Percentiles rank a stretch among this genome's conserved stretches.
phyloP scores from a whole-genome alignment of 2,113 vertebrate species.

The Ranitomeya imitator region DNA sequence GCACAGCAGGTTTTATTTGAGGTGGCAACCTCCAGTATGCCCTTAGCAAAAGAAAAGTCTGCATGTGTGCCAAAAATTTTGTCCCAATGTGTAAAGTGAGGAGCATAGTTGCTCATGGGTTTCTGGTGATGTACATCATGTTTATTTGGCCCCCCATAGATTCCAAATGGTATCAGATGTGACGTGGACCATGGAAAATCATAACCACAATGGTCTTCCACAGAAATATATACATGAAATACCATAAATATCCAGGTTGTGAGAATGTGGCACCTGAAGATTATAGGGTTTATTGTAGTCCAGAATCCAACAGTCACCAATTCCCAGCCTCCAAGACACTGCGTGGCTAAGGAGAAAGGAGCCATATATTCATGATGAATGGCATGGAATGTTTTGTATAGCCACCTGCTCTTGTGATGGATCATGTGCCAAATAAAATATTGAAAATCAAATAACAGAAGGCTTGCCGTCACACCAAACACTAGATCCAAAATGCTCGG shows the following conservation, averaged over 20 bases:
- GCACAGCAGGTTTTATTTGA: slow-evolving; percentile 53
- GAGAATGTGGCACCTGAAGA: slow-evolving; percentile 73
- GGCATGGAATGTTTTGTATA: slow-evolving; percentile 70
- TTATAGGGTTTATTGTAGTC: slow-evolving; percentile 65
- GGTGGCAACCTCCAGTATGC: slow-evolving; percentile 20
- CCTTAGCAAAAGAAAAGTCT: slow-evolving; percentile 42
- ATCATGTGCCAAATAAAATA: slow-evolving; percentile 75
- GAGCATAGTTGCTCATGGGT: slow-evolving; percentile 71
- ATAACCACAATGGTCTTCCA: slow-evolving; percentile 81
- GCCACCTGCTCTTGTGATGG: slow-evolving; percentile 62
- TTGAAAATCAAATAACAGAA: slow-evolving; percentile 76
- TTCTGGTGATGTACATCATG: slow-evolving; percentile 73
- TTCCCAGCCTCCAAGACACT: slow-evolving; percentile 70
- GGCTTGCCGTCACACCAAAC: slow-evolving; percentile 66
- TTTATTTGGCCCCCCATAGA: slow-evolving; percentile 72
- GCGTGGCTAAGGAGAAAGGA: slow-evolving; percentile 72
- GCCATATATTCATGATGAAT: slow-evolving; percentile 70
- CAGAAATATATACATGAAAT: slow-evolving; percentile 76
- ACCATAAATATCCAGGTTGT: slow-evolving; percentile 74
- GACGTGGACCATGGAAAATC: slow-evolving; percentile 74
- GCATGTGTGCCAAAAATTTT: slow-evolving; percentile 69
- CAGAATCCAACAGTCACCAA: slow-evolving; percentile 73
- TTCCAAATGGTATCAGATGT: slow-evolving; percentile 66
- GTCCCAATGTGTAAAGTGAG: slow-evolving; percentile 80
- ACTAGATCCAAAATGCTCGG: slow-evolving; percentile 68